These are phyloP conservation scores for Daphoenositta chrysoptera DNA, from an alignment of 2,113 vertebrate genomes.

Conservation along the genomic window DNA sequence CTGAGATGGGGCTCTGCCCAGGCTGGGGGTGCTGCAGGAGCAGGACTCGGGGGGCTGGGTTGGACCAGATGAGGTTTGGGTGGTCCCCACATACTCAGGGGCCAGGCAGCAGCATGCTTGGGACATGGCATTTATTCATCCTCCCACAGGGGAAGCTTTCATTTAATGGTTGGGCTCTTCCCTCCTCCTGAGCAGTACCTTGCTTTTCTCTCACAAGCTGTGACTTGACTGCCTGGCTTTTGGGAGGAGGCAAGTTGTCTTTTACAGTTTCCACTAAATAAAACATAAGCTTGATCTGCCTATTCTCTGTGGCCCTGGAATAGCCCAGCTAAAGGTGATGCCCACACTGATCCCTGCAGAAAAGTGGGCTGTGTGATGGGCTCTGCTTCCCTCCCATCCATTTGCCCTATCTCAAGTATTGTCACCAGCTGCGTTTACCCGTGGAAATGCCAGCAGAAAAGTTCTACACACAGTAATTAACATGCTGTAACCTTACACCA, in stretches of 20 bases:
- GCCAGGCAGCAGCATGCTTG: neutral
- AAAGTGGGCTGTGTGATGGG: neutral
- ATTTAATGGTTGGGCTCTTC: neutral
- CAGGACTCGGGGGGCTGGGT: neutral
- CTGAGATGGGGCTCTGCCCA: neutral
- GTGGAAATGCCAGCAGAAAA: neutral
- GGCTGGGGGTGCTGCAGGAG: neutral
- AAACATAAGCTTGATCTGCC: neutral
- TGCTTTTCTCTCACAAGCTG: neutral
- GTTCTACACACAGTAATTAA: neutral
- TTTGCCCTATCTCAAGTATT: neutral
- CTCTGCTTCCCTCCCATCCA: neutral
- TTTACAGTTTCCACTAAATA: neutral
- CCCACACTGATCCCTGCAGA: neutral
- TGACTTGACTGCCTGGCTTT: neutral
- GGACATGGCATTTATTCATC: neutral
- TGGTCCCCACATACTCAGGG: accelerated
- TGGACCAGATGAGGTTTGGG: neutral
- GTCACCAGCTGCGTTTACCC: neutral
- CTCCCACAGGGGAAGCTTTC: neutral
- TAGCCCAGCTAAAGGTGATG: neutral
- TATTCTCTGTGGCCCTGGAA: neutral
- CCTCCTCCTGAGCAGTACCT: neutral
- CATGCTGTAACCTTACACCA: neutral
- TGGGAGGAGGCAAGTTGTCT: neutral